A percentile compares a stretch with the other conserved stretches of the same genome.
Conservation (phyloP, 2,888 invertebrate species). For the Caenorhabditis plicata region DNA sequence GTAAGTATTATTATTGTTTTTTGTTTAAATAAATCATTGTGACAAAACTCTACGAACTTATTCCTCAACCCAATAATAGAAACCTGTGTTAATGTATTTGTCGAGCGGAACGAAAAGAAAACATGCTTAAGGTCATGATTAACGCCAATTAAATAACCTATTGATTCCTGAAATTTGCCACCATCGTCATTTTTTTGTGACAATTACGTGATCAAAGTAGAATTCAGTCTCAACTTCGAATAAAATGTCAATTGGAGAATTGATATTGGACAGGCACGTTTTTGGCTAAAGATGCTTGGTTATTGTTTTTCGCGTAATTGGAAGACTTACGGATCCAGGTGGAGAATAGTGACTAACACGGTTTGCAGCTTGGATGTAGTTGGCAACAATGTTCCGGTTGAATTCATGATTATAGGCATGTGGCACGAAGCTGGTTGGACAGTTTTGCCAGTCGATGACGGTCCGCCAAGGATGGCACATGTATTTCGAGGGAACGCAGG, state of each 20-base stretch:
- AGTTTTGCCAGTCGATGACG: not conserved
- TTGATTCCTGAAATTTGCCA: constrained; percentile 7
- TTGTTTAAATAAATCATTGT: too few species aligned
- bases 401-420: not conserved
- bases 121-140: constrained; percentile 22
- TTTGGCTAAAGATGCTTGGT: not conserved
- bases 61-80: too few species aligned
- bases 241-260: not conserved
- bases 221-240: not conserved
- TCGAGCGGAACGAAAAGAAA: constrained; percentile 22
- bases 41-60: too few species aligned
- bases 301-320: constrained; percentile 6
- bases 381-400: constrained; percentile 17
- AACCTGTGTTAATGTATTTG: too few species aligned
- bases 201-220: not conserved
- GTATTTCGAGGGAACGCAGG: not conserved
- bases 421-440: not conserved
- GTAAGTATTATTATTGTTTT: too few species aligned
- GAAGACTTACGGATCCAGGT: constrained; percentile 20
- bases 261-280: not conserved
- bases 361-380: constrained; percentile 32
- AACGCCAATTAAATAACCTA: constrained; percentile 19
- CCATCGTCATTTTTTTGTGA: too few species aligned
- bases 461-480: not conserved
- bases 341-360: constrained; percentile 22